phyloP scores from a whole-genome alignment of 2,888 invertebrate genomes.

The Villa cingulata region DNA sequence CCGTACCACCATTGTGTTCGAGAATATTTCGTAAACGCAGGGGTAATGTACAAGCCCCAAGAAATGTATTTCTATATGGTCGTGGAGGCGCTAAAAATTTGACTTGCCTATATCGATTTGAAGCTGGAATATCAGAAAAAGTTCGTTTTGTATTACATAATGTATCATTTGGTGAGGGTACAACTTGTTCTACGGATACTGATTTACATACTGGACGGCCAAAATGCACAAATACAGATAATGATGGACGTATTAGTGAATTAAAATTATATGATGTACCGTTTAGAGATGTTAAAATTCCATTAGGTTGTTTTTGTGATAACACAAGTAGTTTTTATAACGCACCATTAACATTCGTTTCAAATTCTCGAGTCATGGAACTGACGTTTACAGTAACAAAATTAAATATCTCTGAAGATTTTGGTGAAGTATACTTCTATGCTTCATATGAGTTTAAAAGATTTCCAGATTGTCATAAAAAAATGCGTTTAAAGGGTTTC shows the following conservation, averaged over 20 bases:
- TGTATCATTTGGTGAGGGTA: slow-evolving; percentile 55
- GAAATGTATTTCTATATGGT: slow-evolving; percentile 71
- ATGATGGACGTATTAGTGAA: slow-evolving; percentile 39
- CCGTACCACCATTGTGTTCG: slow-evolving; percentile 41
- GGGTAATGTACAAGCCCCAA: slow-evolving; percentile 49
- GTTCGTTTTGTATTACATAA: slow-evolving; percentile 53
- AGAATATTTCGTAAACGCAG: slow-evolving; percentile 50
- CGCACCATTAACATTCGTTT: slow-evolving; percentile 48
- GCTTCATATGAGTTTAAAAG: slow-evolving; percentile 54
- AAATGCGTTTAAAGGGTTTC: slow-evolving; percentile 47
- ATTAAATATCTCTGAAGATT: slow-evolving; percentile 67
- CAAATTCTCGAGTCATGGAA: slow-evolving; percentile 56
- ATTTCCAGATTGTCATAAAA: slow-evolving; percentile 49
- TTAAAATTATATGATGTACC: slow-evolving; percentile 51
- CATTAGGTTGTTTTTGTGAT: slow-evolving; percentile 68
- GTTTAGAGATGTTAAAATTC: slow-evolving; percentile 52
- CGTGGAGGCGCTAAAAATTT: slow-evolving; percentile 65
- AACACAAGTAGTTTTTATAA: slow-evolving; percentile 46
- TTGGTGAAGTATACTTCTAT: slow-evolving; percentile 65
- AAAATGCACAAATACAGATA: slow-evolving; percentile 38
- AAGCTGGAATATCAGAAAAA: slow-evolving; percentile 51
- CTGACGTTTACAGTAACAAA: slow-evolving; percentile 59
- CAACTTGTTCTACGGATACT: slow-evolving; percentile 52
- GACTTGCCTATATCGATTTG: slow-evolving; percentile 64
- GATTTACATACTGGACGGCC: slow-evolving; percentile 61